These are phyloP conservation scores for Heterocephalus glaber DNA, from an alignment of 2,113 vertebrate species.

Conservation along the genomic window DNA sequence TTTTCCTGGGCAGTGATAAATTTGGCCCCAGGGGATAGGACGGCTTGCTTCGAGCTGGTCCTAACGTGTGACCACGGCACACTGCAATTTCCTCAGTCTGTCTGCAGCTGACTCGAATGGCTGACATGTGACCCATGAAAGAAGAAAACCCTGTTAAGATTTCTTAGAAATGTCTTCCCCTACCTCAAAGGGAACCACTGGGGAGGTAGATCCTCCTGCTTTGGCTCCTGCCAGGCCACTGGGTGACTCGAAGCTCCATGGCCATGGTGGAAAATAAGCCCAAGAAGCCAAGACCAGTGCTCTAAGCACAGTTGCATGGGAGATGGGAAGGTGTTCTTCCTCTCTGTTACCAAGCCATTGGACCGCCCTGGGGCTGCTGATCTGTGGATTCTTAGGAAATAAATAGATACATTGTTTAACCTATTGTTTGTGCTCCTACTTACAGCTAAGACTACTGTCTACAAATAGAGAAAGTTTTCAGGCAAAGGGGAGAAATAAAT, in stretches of 20 bases:
- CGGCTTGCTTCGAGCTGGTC: background rate
- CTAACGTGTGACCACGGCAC: fast-evolving
- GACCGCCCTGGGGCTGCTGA: background rate
- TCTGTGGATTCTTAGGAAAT: background rate
- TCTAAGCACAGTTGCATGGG: background rate
- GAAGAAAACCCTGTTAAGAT: no score
- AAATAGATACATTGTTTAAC: background rate
- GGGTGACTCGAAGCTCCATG: background rate
- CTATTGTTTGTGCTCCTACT: background rate
- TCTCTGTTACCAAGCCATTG: background rate
- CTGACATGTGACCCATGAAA: background rate
- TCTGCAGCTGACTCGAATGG: background rate
- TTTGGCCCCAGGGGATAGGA: background rate
- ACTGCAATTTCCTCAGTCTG: fast-evolving
- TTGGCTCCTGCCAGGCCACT: no score
- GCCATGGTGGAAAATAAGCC: background rate
- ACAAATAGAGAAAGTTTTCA: background rate
- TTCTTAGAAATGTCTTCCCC: background rate
- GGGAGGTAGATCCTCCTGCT: background rate
- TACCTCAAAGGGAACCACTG: background rate
- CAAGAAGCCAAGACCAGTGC: background rate
- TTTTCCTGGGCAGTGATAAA: background rate
- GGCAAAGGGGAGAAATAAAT: background rate
- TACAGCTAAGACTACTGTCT: background rate
- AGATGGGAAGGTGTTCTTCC: fast-evolving